Base-by-base conservation (phyloP, 2,888 invertebrate genomes). In the Neoaliturus tenellus region DNA sequence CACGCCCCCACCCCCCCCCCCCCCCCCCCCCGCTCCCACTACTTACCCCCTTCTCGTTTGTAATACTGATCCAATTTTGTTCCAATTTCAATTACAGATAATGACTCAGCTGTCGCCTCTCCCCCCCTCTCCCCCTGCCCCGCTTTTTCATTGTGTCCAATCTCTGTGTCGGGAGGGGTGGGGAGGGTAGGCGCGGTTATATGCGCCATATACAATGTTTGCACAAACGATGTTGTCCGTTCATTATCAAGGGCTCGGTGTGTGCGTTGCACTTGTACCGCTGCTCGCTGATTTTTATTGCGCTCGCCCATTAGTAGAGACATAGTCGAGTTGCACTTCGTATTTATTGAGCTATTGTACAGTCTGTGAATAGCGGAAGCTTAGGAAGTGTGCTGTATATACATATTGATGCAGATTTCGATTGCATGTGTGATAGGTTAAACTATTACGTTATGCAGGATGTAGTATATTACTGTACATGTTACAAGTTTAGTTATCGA, bases 51-150 rank as follows among this genome's bases (percentile, higher is more conserved):
- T 17, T 31, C 25, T 28, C 62, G 62, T 25, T 62, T 62, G 62
- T 62, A 62, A 62, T 62, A 62, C 62, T 62, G 62, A 62, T 62
- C 62, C 62, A 62, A 62, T 62, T 62, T 62, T 62, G 62, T 62
- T 62, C 62, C 62, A 62, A 62, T 62, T 62, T 62, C 62, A 62
- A 62, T 62, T 62, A 62, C 62, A 62, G 62, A 62, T 62, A 62
- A 62, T 62, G 62, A 62, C 31, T 62, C 28, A 25, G 62, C 62
- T 62, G 62, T 55, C 55, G 25, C 55, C 55, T 25, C 44, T 17
- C 51, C 51, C 48, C 48, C 3, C 51, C n/a, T 4, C 12, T 17
- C 12, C 44, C 44, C 17, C 44, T 44, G 14, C 17, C 44, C 17
- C 44, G 17, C 44, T 44, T 23, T 6, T 23, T 6, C 51, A 51